Conservation (phyloP, 2,113 vertebrate species). For the Amphilophus citrinellus region DNA sequence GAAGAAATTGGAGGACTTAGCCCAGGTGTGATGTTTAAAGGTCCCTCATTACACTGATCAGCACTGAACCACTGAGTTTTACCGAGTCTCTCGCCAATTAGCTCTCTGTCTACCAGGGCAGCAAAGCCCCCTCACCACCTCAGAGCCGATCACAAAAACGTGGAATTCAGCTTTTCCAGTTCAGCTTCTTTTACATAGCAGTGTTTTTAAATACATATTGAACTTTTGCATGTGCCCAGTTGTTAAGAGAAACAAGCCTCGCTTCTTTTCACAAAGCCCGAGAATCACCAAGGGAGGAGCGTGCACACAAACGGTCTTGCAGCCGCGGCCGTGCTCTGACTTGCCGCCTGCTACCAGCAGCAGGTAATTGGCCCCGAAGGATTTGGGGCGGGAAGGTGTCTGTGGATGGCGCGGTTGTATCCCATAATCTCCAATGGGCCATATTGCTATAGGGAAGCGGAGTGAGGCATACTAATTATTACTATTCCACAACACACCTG, state of each 20-base stretch:
- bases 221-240: background rate
- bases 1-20: slow-evolving; percentile 80
- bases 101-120: slow-evolving; percentile 32
- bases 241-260: slow-evolving; percentile 32
- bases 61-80: slow-evolving; percentile 62
- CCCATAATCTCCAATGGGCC: slow-evolving; percentile 76
- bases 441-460: slow-evolving; percentile 76
- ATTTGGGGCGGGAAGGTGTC: slow-evolving; percentile 57
- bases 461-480: slow-evolving; percentile 80
- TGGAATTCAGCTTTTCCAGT: background rate
- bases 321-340: slow-evolving; percentile 79
- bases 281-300: slow-evolving; percentile 59
- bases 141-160: background rate
- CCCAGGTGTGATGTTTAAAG: slow-evolving; percentile 77
- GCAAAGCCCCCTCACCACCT: background rate
- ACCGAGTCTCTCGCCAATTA: slow-evolving; percentile 71
- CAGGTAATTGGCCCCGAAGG: slow-evolving; percentile 87
- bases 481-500: slow-evolving; percentile 79
- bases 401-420: slow-evolving; percentile 61
- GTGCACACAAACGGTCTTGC: slow-evolving; percentile 69
- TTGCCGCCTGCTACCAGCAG: slow-evolving; percentile 77
- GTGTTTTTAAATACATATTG: background rate
- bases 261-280: slow-evolving; percentile 43
- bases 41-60: slow-evolving; percentile 73
- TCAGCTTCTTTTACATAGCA: background rate